Conservation (phyloP, 2,888 invertebrate genomes). For the Tridacna crocea region DNA sequence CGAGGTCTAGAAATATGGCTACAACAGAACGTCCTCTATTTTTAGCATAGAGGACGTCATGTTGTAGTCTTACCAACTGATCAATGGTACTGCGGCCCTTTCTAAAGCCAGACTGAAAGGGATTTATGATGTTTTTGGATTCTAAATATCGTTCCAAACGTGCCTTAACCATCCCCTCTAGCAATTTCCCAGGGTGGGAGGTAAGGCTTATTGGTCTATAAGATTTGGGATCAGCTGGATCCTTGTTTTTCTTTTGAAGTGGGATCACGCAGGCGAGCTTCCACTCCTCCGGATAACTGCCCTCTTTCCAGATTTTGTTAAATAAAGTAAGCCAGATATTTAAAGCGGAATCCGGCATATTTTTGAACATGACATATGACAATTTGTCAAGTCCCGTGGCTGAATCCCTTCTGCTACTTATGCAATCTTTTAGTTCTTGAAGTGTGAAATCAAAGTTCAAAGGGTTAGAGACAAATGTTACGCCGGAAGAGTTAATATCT, state of each 20-base stretch:
- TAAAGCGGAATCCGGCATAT: neutral
- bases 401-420: conserved; percentile 7
- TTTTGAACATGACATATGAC: conserved; percentile 3
- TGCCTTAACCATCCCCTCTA: conserved; percentile 25
- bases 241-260: conserved; percentile 9
- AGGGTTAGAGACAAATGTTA: too few species aligned
- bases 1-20: conserved; percentile 27
- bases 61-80: conserved; percentile 20
- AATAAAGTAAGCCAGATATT: neutral
- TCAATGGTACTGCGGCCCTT: conserved; percentile 7
- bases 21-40: neutral
- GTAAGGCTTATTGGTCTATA: conserved; percentile 36
- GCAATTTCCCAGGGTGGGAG: conserved; percentile 33
- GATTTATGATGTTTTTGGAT: conserved; percentile 25
- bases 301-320: conserved; percentile 11
- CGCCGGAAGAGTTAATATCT: too few species aligned
- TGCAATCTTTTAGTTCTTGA: conserved; percentile 12
- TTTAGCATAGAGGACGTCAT: conserved; percentile 12
- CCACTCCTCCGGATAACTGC: conserved; percentile 14
- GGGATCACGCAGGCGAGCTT: conserved; percentile 38
- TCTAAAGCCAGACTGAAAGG: conserved; percentile 28
- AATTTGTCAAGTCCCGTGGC: conserved; percentile 20
- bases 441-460: conserved; percentile 22
- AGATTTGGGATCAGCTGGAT: conserved; percentile 25
- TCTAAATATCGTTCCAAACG: conserved; percentile 18